Percentiles rank a stretch among this genome's conserved stretches.
These are phyloP conservation scores for Tachyglossus aculeatus DNA, from an alignment of 2,797 vertebrate species.

Conservation along the genomic window DNA sequence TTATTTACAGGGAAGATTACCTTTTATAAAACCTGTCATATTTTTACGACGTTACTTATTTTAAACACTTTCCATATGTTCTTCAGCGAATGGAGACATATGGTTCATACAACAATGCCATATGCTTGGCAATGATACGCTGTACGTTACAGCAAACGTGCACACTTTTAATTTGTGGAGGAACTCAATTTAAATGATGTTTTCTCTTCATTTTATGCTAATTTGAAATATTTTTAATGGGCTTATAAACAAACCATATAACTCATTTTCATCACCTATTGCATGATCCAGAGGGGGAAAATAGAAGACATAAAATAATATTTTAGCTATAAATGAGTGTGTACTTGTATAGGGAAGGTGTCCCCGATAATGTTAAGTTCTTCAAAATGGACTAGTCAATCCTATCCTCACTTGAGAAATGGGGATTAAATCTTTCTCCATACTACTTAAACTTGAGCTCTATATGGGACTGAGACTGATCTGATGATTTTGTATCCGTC, in stretches of 20 bases:
- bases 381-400: no score
- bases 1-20: constrained; percentile 34
- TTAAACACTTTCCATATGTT: constrained; percentile 62
- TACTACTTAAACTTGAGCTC: no score
- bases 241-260: constrained; percentile 27
- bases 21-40: constrained; percentile 35
- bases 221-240: constrained; percentile 53
- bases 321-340: no score
- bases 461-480: no score
- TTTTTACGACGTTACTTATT: constrained; percentile 55
- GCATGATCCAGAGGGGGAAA: background rate
- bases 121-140: constrained; percentile 56
- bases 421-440: no score
- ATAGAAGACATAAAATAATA: background rate
- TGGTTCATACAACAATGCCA: constrained; percentile 53
- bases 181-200: constrained; percentile 45
- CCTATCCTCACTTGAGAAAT: no score
- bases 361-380: no score
- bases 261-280: background rate
- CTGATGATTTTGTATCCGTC: no score
- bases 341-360: no score
- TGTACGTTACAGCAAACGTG: constrained; percentile 44
- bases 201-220: constrained; percentile 37
- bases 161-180: constrained; percentile 51
- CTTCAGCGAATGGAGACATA: constrained; percentile 51